A percentile compares a stretch with the other conserved stretches of the same genome.
These are phyloP conservation scores for Samia ricini DNA, from an alignment of 1,140 invertebrate genomes.

Conservation along the genomic window DNA sequence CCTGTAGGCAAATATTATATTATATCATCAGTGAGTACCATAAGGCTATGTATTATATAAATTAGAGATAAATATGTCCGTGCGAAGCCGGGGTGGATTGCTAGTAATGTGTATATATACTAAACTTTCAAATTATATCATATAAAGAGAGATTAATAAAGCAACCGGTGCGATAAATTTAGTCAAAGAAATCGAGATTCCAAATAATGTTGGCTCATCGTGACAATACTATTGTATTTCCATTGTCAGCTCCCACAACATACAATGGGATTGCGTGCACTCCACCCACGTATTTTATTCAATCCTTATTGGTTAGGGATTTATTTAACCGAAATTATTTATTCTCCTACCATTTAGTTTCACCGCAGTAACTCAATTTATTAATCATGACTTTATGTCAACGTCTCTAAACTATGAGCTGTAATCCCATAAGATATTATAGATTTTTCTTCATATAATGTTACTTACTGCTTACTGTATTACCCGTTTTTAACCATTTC, in stretches of 20 bases:
- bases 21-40: too few species aligned
- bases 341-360: neutral
- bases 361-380: neutral
- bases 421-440: neutral
- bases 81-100: too few species aligned
- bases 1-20: too few species aligned
- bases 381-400: neutral
- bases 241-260: slow-evolving; percentile 1
- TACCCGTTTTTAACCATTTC: neutral
- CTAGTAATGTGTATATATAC: too few species aligned
- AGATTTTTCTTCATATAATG: too few species aligned
- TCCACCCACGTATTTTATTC: neutral
- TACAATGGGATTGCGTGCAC: slow-evolving; percentile 6
- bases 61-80: too few species aligned
- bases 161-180: slow-evolving; percentile 1
- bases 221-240: slow-evolving; percentile 3
- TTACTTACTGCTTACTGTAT: neutral
- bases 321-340: neutral
- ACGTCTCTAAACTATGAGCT: neutral
- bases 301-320: neutral
- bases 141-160: neutral
- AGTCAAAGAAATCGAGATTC: neutral
- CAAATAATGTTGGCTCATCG: slow-evolving; percentile 4
- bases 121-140: neutral
- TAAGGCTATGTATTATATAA: too few species aligned